Evolutionary conservation across 2,797 vertebrate genomes (phyloP).

Genomic region (Poliocrania exsul): DNA sequence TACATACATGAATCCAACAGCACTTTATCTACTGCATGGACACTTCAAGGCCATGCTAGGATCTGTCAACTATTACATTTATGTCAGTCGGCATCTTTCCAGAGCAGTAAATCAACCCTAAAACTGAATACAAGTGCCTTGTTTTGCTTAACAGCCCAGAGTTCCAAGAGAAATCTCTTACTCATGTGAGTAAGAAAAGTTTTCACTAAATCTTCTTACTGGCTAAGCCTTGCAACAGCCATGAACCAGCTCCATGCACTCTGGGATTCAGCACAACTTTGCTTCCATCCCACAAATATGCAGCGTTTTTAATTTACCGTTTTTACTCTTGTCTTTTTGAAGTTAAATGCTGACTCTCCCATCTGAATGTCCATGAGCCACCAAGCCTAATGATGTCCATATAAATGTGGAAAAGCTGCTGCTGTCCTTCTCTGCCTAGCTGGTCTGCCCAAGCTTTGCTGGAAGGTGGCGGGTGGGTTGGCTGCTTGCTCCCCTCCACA

Average conservation of each 20-base stretch:
- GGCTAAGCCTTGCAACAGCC: background rate
- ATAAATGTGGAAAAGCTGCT: background rate
- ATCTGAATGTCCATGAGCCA: background rate
- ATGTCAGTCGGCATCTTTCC: background rate
- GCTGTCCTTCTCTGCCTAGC: background rate
- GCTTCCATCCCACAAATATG: background rate
- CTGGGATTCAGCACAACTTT: background rate
- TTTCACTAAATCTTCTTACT: background rate
- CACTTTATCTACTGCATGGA: background rate
- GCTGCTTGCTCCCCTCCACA: background rate
- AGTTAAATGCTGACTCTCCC: background rate
- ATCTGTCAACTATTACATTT: background rate
- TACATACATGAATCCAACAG: accelerated
- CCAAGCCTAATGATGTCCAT: background rate
- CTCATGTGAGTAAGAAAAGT: background rate
- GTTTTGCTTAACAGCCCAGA: background rate
- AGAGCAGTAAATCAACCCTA: background rate
- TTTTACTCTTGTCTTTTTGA: background rate
- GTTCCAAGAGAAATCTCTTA: background rate
- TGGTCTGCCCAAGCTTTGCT: background rate
- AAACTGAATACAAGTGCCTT: background rate
- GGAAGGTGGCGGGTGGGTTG: background rate
- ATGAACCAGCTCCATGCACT: background rate
- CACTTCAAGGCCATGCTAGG: background rate
- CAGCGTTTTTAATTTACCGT: background rate